These are phyloP conservation scores for Actenoides hombroni DNA, from an alignment of 2,113 vertebrate genomes.

Conservation along the genomic window DNA sequence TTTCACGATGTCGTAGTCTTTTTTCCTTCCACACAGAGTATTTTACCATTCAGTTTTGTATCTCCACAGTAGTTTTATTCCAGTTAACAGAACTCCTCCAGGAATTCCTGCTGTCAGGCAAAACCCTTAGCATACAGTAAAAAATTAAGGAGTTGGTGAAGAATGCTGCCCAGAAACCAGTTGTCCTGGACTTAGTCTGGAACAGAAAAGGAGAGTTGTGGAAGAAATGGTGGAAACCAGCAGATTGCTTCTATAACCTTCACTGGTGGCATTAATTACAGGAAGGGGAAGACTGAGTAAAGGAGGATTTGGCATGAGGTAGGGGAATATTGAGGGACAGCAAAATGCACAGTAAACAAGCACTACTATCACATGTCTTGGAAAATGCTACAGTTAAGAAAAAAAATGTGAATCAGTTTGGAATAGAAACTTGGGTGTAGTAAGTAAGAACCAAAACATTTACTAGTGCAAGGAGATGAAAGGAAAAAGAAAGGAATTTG, in stretches of 20 bases:
- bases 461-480: neutral
- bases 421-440: neutral
- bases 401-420: neutral
- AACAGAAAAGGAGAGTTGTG: neutral
- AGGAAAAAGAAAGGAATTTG: neutral
- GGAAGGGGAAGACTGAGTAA: neutral
- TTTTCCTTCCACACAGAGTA: neutral
- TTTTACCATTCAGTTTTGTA: neutral
- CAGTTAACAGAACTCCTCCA: neutral
- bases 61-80: neutral
- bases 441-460: neutral
- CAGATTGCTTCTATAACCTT: neutral
- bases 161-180: neutral
- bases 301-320: neutral
- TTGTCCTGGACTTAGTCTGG: neutral
- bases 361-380: neutral
- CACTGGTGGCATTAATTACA: neutral
- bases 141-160: neutral
- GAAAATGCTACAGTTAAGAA: neutral
- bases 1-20: neutral
- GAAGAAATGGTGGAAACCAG: neutral
- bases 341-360: neutral
- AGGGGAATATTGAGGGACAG: neutral
- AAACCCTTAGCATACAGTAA: neutral
- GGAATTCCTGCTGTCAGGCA: neutral